Percentiles rank a stretch among this genome's conserved stretches.
Conservation (phyloP, 2,888 invertebrate species). For the Stenodera caucasica region DNA sequence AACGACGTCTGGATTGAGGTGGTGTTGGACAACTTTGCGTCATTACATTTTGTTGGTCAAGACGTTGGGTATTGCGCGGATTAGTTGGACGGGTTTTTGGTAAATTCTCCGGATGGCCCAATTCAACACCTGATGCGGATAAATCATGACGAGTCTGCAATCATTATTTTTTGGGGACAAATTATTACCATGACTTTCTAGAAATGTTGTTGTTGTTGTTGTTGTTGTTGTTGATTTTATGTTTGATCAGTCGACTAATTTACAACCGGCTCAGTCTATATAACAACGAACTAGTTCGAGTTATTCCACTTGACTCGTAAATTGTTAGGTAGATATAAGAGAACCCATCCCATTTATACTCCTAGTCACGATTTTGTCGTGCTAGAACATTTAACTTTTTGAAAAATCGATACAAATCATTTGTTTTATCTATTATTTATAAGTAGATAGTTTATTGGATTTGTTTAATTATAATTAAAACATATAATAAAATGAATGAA, state of each 20-base stretch:
- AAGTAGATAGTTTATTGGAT: not conserved
- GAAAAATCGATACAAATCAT: not conserved
- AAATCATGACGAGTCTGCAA: conserved; percentile 44
- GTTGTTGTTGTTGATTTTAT: not conserved
- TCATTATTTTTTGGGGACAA: no score
- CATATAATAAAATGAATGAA: not conserved
- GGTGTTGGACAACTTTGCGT: conserved; percentile 82
- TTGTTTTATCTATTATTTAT: not conserved
- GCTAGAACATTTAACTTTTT: not conserved
- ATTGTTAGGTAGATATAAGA: not conserved
- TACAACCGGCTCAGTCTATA: not conserved
- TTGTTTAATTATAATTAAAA: conserved; percentile 12
- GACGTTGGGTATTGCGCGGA: conserved; percentile 44
- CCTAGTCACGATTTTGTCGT: conserved; percentile 9
- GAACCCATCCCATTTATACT: conserved; percentile 8
- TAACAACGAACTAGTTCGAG: conserved; percentile 1
- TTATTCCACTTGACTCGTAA: conserved; percentile 7
- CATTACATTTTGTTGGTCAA: conserved; percentile 59
- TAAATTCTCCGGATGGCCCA: conserved; percentile 60
- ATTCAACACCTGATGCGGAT: conserved; percentile 41
- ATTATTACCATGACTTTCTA: no score
- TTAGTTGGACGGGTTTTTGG: conserved; percentile 65
- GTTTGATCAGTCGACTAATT: not conserved
- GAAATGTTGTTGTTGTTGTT: not conserved
- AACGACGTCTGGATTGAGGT: conserved; percentile 73